These are phyloP conservation scores for Otus scops DNA, from an alignment of 2,797 vertebrate species.

Conservation along the genomic window DNA sequence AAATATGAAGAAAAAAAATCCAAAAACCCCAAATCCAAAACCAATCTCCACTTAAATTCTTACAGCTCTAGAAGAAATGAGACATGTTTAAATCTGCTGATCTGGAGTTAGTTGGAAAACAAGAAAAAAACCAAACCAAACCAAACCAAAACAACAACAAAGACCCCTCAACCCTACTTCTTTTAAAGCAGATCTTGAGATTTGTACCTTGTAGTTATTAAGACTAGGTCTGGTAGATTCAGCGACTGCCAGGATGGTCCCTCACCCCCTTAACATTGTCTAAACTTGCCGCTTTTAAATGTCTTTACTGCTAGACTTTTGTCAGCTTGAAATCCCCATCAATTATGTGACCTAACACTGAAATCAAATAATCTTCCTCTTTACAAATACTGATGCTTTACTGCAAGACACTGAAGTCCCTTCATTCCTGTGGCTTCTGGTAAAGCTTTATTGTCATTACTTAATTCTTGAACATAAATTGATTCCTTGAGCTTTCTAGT, in stretches of 20 bases:
- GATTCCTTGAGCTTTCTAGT: background rate
- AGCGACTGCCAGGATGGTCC: background rate
- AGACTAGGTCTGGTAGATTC: background rate
- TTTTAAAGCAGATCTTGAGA: background rate
- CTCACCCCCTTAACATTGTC: background rate
- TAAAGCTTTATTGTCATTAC: background rate
- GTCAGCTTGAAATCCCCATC: background rate
- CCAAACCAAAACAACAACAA: background rate
- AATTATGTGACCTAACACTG: background rate
- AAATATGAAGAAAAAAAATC: background rate
- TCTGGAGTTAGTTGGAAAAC: background rate
- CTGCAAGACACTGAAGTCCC: background rate
- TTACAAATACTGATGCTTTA: background rate
- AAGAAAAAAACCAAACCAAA: rapidly evolving
- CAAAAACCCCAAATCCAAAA: background rate
- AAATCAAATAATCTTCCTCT: background rate
- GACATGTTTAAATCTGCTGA: background rate
- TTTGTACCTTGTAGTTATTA: background rate
- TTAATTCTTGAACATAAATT: background rate
- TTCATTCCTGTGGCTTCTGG: background rate
- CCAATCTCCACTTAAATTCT: background rate
- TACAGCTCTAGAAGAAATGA: background rate
- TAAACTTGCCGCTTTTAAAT: background rate
- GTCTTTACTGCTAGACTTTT: background rate
- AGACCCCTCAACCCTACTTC: background rate